Percentiles rank a stretch among this genome's conserved stretches.
These are phyloP conservation scores for Drosophila pegasa DNA, from an alignment of 2,888 invertebrate species.

Conservation along the genomic window DNA sequence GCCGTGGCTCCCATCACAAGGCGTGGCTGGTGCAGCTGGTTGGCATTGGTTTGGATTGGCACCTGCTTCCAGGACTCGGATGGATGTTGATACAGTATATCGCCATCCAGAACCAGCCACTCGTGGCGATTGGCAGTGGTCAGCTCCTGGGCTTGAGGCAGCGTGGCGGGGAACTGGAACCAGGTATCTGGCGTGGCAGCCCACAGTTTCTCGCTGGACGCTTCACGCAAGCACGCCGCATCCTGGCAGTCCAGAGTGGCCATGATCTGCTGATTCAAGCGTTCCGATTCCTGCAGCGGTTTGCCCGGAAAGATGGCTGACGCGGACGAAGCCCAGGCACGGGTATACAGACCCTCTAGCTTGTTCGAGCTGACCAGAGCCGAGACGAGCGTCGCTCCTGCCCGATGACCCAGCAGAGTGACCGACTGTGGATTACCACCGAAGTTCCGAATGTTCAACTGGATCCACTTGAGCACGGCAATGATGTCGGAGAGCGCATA, in stretches of 20 bases:
- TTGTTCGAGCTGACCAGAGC: conserved; percentile 88
- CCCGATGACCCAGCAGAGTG: conserved; percentile 93
- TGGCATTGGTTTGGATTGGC: conserved; percentile 72
- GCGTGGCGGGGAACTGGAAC: conserved; percentile 87
- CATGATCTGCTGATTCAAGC: conserved; percentile 87
- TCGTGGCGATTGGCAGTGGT: conserved; percentile 87
- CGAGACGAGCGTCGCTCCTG: conserved; percentile 93
- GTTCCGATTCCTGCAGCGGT: conserved; percentile 87
- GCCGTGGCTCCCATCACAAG: conserved; percentile 91
- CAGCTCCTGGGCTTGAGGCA: conserved; percentile 86
- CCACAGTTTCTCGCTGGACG: conserved; percentile 87
- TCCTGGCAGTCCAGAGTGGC: conserved; percentile 86
- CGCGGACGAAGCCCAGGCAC: conserved; percentile 93
- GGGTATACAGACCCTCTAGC: conserved; percentile 89
- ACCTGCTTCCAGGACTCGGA: conserved; percentile 87
- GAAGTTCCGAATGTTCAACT: conserved; percentile 92
- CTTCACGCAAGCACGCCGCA: conserved; percentile 87
- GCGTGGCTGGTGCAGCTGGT: conserved; percentile 76
- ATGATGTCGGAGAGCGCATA: conserved; percentile 93
- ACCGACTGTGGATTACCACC: conserved; percentile 92
- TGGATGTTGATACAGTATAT: conserved; percentile 88
- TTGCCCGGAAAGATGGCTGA: conserved; percentile 90
- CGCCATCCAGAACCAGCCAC: conserved; percentile 92
- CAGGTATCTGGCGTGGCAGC: conserved; percentile 90
- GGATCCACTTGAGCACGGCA: conserved; percentile 91